These are phyloP conservation scores for Bombus turneri DNA, from an alignment of 1,140 invertebrate species.

Conservation along the genomic window DNA sequence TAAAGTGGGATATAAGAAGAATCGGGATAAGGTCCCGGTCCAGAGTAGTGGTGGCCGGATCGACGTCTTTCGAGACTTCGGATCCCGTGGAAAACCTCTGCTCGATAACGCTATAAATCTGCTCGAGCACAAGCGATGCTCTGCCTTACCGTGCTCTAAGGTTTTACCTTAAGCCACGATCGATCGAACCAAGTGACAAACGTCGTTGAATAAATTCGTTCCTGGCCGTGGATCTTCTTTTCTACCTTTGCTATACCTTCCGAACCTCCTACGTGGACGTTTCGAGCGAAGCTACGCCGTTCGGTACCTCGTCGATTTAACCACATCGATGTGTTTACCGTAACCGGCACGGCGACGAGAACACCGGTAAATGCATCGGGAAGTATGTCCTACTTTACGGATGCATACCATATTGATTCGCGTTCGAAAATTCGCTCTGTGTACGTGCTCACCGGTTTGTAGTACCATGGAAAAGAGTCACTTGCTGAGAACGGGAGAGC, in stretches of 20 bases:
- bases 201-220: conserved; percentile 66
- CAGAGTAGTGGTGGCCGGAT: neutral
- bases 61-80: conserved; percentile 48
- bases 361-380: conserved; percentile 22
- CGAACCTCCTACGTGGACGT: neutral
- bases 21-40: conserved; percentile 53
- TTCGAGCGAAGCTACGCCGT: neutral
- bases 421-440: conserved; percentile 46
- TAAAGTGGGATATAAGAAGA: conserved; percentile 60
- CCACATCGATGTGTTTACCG: conserved; percentile 27
- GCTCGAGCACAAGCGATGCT: conserved; percentile 39
- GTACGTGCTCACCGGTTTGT: conserved; percentile 22
- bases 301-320: neutral
- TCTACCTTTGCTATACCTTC: neutral
- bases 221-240: neutral
- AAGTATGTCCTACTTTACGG: conserved; percentile 41
- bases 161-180: conserved; percentile 62
- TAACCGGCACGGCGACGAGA: neutral
- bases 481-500: neutral
- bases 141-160: conserved; percentile 15
- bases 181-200: conserved; percentile 65
- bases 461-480: neutral
- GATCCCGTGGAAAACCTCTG: conserved; percentile 62
- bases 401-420: conserved; percentile 51
- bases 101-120: conserved; percentile 69